phyloP scores from a whole-genome alignment of 2,888 invertebrate species.

The Microdon myrmicae region DNA sequence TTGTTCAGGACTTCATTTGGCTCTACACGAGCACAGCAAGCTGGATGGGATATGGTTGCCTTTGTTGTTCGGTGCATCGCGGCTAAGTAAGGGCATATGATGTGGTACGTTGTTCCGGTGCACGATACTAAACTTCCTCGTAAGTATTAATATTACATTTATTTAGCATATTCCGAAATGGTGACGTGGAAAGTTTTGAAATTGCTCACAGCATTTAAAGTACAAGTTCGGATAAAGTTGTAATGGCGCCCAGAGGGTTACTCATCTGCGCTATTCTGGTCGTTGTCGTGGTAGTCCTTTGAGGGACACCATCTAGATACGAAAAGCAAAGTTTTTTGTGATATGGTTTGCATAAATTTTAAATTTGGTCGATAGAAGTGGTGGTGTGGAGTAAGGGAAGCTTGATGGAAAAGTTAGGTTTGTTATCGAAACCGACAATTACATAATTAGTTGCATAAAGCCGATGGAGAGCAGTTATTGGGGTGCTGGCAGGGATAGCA shows the following conservation, averaged over 20 bases:
- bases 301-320: background rate
- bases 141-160: constrained; percentile 41
- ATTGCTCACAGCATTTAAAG: constrained; percentile 13
- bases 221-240: constrained; percentile 19
- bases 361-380: constrained; percentile 1
- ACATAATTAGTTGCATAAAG: constrained; percentile 38
- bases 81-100: constrained; percentile 39
- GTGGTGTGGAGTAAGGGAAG: background rate
- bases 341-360: constrained; percentile 32
- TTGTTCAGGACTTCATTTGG: no score
- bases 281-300: background rate
- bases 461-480: background rate
- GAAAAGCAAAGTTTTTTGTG: constrained; percentile 16
- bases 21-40: background rate
- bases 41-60: constrained; percentile 3
- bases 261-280: constrained; percentile 1
- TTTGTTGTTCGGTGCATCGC: constrained; percentile 27
- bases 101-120: constrained; percentile 24
- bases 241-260: constrained; percentile 41
- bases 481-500: constrained; percentile 7
- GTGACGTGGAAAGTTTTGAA: constrained; percentile 42
- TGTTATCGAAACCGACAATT: constrained; percentile 50
- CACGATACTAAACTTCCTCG: constrained; percentile 7
- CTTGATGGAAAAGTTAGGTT: constrained; percentile 35
- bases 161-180: constrained; percentile 49